Base-by-base conservation (phyloP, 2,797 vertebrate genomes). In the Enoplosus armatus region DNA sequence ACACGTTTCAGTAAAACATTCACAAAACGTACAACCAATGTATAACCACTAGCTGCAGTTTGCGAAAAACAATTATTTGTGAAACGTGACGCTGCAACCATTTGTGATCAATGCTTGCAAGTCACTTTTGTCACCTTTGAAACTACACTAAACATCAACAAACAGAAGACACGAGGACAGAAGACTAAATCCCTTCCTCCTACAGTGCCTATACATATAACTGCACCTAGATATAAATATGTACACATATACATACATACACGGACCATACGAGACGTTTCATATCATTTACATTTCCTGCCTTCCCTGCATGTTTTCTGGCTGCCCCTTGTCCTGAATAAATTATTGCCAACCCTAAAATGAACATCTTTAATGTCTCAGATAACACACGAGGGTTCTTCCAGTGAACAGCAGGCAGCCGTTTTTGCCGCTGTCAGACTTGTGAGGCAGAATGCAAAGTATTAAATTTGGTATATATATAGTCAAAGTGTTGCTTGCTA, bases 1-100 rank as follows among this genome's bases (percentile, higher is more conserved):
- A 66, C 55, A 62, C 3, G 12, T 55, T 61, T 54, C 47, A 26
- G 15, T 12, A 27, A 64, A 63, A 50, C 65, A 45, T 39, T 47
- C 12, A 0, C 14, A 54, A 33, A 35, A 18, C 20, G 56, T 33
- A 15, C 55, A 31, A n/a, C 33, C 8, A 29, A 22, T 18, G 6
- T n/a, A 5, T 26, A 43, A 66, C 53, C 35, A 47, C 35, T 45
- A 69, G 31, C 45, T 68, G 58, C 10, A 72, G 56, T 45, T 66
- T 56, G 33, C 29, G 24, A 77, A 51, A 20, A 26, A 26, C 22
- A 51, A 3, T 43, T 48, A 22, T 55, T 63, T 33, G 3, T 18
- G 8, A 70, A 70, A 41, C 8, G 45, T 43, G 45, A n/a, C 1
- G 8, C 31, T 53, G 35, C 10, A 26, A n/a, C 61, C 27, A 47